Percentiles rank a stretch among this genome's conserved stretches.
phyloP scores from a whole-genome alignment of 2,888 invertebrate genomes.

The Drosophila neotestacea region DNA sequence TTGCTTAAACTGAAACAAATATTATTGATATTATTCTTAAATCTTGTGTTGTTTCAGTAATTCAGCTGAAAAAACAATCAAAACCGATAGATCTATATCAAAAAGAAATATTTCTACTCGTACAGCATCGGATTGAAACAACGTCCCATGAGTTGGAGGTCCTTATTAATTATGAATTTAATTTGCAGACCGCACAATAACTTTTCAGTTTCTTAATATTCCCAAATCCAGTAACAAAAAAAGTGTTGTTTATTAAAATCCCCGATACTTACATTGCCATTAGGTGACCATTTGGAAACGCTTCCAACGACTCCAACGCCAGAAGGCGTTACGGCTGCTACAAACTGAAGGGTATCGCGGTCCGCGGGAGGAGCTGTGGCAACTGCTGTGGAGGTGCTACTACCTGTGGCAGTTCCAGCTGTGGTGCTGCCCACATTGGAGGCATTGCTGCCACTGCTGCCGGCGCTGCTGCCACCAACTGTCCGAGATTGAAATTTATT shows the following conservation, averaged over 20 bases:
- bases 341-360: slow-evolving; percentile 82
- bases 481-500: slow-evolving; percentile 82
- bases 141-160: no score
- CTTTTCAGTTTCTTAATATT: background rate
- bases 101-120: no score
- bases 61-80: no score
- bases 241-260: background rate
- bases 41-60: no score
- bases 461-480: slow-evolving; percentile 80
- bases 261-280: slow-evolving; percentile 83
- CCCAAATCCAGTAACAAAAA: background rate
- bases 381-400: slow-evolving; percentile 67
- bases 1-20: no score
- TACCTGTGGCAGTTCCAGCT: slow-evolving; percentile 67
- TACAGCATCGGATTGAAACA: no score
- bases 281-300: slow-evolving; percentile 85
- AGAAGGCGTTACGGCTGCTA: slow-evolving; percentile 61
- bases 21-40: no score
- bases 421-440: slow-evolving; percentile 73
- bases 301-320: slow-evolving; percentile 58
- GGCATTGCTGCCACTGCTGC: slow-evolving; percentile 78
- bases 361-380: slow-evolving; percentile 53
- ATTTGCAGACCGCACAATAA: background rate
- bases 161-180: no score
- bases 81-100: no score